Evolutionary conservation across 2,113 vertebrate species (phyloP).

Genomic region (Saguinus imperator): DNA sequence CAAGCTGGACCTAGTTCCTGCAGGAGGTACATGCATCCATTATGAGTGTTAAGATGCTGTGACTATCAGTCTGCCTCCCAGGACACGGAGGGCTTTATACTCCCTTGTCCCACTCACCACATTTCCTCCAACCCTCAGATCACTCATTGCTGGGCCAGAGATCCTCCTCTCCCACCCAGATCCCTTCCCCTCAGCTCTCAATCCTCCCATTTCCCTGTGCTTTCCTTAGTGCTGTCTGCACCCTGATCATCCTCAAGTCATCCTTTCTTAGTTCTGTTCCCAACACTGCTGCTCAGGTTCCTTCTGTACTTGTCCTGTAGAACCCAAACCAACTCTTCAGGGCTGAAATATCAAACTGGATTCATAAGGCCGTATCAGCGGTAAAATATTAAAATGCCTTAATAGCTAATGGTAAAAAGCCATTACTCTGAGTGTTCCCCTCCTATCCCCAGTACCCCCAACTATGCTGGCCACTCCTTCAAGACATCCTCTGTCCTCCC

Average conservation of each 20-base stretch:
- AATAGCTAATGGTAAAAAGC: not conserved
- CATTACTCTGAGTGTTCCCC: not conserved
- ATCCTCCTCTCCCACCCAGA: not conserved
- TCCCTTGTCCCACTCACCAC: not conserved
- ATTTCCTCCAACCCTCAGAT: not conserved
- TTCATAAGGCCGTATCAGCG: not conserved
- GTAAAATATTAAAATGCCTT: not conserved
- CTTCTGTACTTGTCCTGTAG: not conserved
- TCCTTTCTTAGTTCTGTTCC: no score
- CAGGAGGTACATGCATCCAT: not conserved
- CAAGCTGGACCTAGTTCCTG: not conserved
- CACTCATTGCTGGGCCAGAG: not conserved
- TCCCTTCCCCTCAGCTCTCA: not conserved
- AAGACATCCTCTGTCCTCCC: not conserved
- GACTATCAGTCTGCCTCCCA: not conserved
- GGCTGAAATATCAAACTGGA: not conserved
- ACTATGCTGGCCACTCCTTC: not conserved
- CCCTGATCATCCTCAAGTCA: not conserved
- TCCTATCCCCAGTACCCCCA: no score
- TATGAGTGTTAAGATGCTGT: not conserved
- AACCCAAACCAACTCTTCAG: not conserved
- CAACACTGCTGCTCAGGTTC: not conserved
- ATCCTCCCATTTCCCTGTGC: not conserved
- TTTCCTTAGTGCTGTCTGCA: not conserved
- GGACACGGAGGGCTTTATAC: not conserved